Base-by-base conservation (phyloP, 2,797 vertebrate genomes). In the Acrossocheilus fasciatus region DNA sequence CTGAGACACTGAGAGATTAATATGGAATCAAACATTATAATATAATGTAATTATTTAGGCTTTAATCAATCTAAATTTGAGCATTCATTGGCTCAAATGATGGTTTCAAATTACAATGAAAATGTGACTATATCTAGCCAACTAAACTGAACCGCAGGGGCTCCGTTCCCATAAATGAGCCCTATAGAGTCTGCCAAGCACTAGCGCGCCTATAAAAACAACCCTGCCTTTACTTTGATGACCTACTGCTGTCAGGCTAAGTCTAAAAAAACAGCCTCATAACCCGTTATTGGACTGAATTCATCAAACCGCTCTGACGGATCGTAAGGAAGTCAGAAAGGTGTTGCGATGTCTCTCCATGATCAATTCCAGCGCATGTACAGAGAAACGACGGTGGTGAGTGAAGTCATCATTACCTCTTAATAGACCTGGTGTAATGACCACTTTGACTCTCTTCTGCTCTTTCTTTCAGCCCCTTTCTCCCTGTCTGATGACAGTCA, bases 391-490 rank as follows among this genome's bases (percentile, higher is more conserved):
- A 23, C 52, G 20, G 41, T n/a, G 39, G 64, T 72, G 54, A 84
- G 72, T 12, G 84, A 83, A 88, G 86, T 87, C 86, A 78, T 88
- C 87, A 90, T 90, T 87, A 84, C 80, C 87, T 87, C 86, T 64
- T 87, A 89, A 88, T 82, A 86, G 88, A 79, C 78, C 72, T 15
- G 15, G 30, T 72, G 77, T 87, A 90, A 90, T 89, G 84, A 82
- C 81, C 83, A 76, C 77, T 68, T 78, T 78, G 26, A 30, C 47
- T 69, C 75, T 76, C 14, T 76, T 52, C 30, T 75, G 69, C 73
- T 52, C 14, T 54, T 83, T 74, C 30, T 85, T 81, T 47, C 74
- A 76, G 45, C 57, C 76, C 77, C 57, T 84, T 79, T 69, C 79
- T 52, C 73, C 39, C 50, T n/a, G 30, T 88, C 41, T 84, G 78